These are phyloP conservation scores for Ryuthela nishihirai DNA, from an alignment of 2,888 invertebrate species.

Conservation along the genomic window DNA sequence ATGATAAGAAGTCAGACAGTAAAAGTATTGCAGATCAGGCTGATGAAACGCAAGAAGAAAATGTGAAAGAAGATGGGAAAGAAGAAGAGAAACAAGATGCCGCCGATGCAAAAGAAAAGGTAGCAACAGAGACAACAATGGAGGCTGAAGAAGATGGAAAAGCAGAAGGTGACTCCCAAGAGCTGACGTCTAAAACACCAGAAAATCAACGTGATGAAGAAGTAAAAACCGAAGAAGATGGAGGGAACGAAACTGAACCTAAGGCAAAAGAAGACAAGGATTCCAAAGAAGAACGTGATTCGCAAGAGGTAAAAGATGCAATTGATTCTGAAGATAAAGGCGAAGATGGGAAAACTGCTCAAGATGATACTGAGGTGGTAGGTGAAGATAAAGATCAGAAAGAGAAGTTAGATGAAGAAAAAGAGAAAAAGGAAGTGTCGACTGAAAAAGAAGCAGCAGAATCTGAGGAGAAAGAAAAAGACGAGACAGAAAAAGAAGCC, in stretches of 20 bases:
- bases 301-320: neutral
- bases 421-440: constrained; percentile 5
- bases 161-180: neutral
- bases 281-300: neutral
- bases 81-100: neutral
- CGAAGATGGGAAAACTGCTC: no score
- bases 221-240: neutral
- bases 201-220: neutral
- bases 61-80: neutral
- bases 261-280: neutral
- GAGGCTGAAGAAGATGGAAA: neutral
- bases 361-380: no score
- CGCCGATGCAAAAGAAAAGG: neutral
- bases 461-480: neutral
- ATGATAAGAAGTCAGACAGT: neutral
- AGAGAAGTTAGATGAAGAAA: no score
- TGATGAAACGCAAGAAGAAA: neutral
- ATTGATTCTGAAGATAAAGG: neutral
- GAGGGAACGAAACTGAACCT: neutral
- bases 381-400: no score
- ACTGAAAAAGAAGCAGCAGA: constrained; percentile 9
- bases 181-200: neutral
- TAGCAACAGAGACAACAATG: neutral
- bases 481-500: constrained; percentile 5
- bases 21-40: neutral